These are phyloP conservation scores for Gryllus bimaculatus DNA, from an alignment of 1,140 invertebrate species.

Conservation along the genomic window DNA sequence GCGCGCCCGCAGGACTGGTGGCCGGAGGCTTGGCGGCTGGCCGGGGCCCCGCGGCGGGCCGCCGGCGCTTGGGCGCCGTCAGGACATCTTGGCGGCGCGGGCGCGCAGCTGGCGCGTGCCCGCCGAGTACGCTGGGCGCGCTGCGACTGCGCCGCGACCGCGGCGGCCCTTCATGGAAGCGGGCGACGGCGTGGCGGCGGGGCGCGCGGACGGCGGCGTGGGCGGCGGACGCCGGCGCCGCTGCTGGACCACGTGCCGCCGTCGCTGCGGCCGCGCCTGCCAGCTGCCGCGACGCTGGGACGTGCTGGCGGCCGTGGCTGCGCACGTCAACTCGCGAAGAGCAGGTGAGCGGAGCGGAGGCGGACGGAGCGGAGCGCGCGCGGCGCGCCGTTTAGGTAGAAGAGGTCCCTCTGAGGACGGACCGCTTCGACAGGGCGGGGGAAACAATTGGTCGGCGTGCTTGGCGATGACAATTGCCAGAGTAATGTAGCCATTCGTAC, in stretches of 20 bases:
- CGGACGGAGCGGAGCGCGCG: too few relatives aligned
- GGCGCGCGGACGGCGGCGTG: not conserved
- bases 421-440: too few relatives aligned
- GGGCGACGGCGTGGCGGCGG: not conserved
- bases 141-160: not conserved
- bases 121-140: not conserved
- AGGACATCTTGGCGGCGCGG: not conserved
- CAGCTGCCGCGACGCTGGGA: not conserved
- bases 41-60: too few relatives aligned
- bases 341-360: not conserved
- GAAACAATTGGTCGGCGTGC: too few relatives aligned
- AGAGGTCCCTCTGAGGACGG: too few relatives aligned
- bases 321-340: not conserved
- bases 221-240: not conserved
- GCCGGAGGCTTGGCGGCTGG: not conserved
- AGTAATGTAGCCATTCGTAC: too few relatives aligned
- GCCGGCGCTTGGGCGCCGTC: not conserved
- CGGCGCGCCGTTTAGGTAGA: too few relatives aligned
- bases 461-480: too few relatives aligned
- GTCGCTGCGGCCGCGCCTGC: not conserved
- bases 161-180: not conserved
- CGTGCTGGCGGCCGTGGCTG: not conserved
- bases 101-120: not conserved
- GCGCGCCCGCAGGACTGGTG: not conserved
- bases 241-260: not conserved